Conservation (phyloP, 2,888 invertebrate genomes). For the Orthosia cruda region DNA sequence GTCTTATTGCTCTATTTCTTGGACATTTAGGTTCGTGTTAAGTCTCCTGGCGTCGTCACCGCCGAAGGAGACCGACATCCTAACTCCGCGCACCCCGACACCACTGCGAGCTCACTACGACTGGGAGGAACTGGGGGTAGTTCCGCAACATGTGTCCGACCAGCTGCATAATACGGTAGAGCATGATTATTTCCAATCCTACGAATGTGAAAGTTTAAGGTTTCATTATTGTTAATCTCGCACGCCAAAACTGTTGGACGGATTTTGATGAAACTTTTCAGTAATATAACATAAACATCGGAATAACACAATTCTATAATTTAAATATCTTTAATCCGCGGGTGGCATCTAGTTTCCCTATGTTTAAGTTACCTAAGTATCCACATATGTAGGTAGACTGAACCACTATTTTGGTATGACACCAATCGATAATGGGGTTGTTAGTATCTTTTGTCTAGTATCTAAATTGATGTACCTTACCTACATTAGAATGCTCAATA, state of each 20-base stretch:
- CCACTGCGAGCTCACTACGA: slow-evolving; percentile 83
- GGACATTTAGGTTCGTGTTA: slow-evolving; percentile 82
- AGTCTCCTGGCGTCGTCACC: slow-evolving; percentile 85
- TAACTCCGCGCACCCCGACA: slow-evolving; percentile 82
- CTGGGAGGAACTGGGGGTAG: slow-evolving; percentile 93
- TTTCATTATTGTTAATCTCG: too few relatives aligned
- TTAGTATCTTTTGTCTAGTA: slow-evolving; percentile 3
- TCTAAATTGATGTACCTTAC: not conserved
- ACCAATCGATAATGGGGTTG: slow-evolving; percentile 9
- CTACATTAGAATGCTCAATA: not conserved
- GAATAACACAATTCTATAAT: too few relatives aligned
- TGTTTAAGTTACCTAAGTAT: not conserved
- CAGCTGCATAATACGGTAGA: slow-evolving; percentile 94
- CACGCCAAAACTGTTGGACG: too few relatives aligned
- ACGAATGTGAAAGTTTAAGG: too few relatives aligned
- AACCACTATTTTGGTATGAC: not conserved
- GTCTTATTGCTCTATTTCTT: slow-evolving; percentile 29
- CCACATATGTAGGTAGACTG: not conserved
- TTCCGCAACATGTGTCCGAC: slow-evolving; percentile 92
- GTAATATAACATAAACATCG: too few relatives aligned
- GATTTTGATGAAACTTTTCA: too few relatives aligned
- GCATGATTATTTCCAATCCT: not conserved
- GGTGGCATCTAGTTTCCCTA: not conserved
- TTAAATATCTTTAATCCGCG: too few relatives aligned
- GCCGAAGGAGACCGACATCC: slow-evolving; percentile 76